phyloP scores from a whole-genome alignment of 2,888 invertebrate genomes.

The Ophion slaviceki region DNA sequence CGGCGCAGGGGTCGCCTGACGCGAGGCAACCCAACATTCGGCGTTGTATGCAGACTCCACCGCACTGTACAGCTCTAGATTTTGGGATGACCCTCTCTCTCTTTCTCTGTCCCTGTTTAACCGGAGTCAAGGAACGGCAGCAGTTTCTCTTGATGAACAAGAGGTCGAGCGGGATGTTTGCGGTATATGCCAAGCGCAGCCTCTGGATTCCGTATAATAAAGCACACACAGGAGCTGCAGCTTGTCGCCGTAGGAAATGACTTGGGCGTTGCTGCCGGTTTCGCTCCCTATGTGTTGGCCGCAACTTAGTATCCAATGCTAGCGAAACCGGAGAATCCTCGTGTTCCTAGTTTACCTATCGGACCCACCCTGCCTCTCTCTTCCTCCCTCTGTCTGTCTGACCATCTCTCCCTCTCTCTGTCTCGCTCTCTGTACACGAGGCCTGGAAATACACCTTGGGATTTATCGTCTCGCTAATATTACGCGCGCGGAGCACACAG shows the following conservation, averaged over 20 bases:
- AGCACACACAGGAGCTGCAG: conserved; percentile 31
- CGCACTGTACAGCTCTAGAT: neutral
- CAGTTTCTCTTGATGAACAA: conserved; percentile 60
- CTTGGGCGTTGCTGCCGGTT: conserved; percentile 59
- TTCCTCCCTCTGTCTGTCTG: neutral
- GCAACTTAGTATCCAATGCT: conserved; percentile 53
- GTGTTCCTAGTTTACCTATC: conserved; percentile 24
- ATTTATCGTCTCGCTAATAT: conserved; percentile 76
- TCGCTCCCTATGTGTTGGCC: conserved; percentile 26
- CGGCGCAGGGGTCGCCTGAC: conserved; percentile 39
- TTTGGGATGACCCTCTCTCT: conserved; percentile 48
- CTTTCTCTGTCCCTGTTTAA: conserved; percentile 49
- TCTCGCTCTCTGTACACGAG: conserved; percentile 12
- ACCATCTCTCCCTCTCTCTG: neutral
- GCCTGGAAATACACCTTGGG: conserved; percentile 55
- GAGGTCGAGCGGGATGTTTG: conserved; percentile 51
- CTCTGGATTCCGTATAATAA: conserved; percentile 17
- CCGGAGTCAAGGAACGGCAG: conserved; percentile 7
- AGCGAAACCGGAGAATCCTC: conserved; percentile 33
- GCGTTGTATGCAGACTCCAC: conserved; percentile 6
- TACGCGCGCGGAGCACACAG: conserved; percentile 12
- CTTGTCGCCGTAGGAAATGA: conserved; percentile 67
- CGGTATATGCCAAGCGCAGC: conserved; percentile 44
- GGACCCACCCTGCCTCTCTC: neutral
- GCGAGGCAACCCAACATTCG: conserved; percentile 13